phyloP scores from a whole-genome alignment of 2,797 vertebrate species.

The Peromyscus aztecus region DNA sequence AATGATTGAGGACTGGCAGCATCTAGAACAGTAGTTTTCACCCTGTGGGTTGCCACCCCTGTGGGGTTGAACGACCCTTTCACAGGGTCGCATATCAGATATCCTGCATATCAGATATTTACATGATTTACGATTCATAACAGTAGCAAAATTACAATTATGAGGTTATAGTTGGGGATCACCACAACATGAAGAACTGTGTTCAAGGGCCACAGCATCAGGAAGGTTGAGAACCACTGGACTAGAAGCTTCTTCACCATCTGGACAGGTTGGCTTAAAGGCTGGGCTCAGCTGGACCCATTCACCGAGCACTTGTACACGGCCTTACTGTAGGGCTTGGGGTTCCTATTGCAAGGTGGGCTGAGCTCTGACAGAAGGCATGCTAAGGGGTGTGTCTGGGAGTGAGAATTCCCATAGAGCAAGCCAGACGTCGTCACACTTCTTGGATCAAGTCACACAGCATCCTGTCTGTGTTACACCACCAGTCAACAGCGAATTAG shows the following conservation, averaged over 20 bases:
- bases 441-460: background rate
- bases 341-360: background rate
- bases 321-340: background rate
- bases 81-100: no score
- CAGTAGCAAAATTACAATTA: no score
- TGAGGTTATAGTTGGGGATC: no score
- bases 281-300: background rate
- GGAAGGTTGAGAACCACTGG: no score
- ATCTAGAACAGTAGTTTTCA: background rate
- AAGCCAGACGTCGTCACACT: background rate
- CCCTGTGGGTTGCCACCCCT: no score
- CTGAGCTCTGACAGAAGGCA: background rate
- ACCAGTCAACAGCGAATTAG: background rate
- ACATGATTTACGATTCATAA: no score
- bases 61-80: no score
- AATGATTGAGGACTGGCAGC: background rate
- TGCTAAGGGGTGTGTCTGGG: no score
- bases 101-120: no score
- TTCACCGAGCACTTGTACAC: no score
- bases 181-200: no score
- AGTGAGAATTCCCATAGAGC: background rate
- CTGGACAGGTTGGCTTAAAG: background rate
- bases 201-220: no score
- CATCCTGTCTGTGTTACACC: background rate
- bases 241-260: background rate